Conservation (phyloP, 2,888 invertebrate genomes). For the Cantharis rufa region DNA sequence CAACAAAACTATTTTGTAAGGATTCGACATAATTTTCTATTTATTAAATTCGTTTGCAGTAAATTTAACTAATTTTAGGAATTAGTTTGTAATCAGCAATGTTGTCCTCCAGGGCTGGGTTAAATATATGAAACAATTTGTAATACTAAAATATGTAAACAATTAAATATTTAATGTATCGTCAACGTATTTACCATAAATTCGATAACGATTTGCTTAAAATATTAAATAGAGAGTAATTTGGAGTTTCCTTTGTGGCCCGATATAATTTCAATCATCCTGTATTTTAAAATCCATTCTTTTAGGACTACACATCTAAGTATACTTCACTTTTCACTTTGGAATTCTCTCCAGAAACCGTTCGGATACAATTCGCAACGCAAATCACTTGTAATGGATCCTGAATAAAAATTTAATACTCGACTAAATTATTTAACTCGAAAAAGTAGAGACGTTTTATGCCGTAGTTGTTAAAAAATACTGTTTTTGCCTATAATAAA, state of each 20-base stretch:
- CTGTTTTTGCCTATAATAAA: background rate
- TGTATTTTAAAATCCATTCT: background rate
- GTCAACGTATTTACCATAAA: background rate
- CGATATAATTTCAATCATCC: background rate
- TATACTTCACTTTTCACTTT: background rate
- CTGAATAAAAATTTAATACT: background rate
- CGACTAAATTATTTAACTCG: background rate
- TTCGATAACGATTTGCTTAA: background rate
- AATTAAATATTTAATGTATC: background rate
- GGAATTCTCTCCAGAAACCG: background rate
- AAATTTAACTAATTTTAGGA: background rate
- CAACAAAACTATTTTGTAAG: background rate
- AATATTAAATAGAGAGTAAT: background rate
- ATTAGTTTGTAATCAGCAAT: background rate
- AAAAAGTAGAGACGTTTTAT: background rate
- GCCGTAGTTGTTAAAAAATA: background rate
- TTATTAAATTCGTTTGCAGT: background rate
- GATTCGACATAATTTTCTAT: background rate
- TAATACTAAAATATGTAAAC: background rate
- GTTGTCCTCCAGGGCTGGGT: background rate
- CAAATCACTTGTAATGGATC: background rate
- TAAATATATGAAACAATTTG: background rate
- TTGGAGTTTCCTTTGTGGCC: background rate
- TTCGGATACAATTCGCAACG: background rate
- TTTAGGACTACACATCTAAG: background rate